Evolutionary conservation across 1,140 invertebrate genomes (phyloP), one percentile per base, ranked within the genome.

Genomic region (Calephelis nemesis): DNA sequence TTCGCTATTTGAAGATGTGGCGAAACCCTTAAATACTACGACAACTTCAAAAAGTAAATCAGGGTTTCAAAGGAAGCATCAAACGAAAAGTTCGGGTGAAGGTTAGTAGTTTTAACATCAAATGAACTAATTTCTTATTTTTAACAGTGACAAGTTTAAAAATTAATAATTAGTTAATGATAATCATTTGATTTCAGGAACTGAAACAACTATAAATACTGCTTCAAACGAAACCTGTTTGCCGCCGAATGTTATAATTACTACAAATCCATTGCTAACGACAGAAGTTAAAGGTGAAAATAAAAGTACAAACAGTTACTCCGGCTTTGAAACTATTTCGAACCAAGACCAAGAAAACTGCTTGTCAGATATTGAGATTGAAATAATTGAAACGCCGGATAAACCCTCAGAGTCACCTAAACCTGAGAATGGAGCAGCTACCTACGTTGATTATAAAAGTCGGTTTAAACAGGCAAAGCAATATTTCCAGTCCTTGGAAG

Each of bases 401-500:
- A 79, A 74, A 50, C 68, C 72, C n/a, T 76, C 10, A n/a, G 80
- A 84, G 72, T 69, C 73, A 40, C 67, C 77, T 19, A 74, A 79
- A 45, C 74, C 82, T 73, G 71, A 69, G 15, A 74, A 83, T 62
- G 68, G 62, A 13, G 82, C 82, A 13, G 82, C 82, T 71, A 72
- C 63, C 52, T 77, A 84, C 11, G 72, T 78, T 45, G 86, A 88
- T 64, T 93, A 92, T 66, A 93, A 91, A 75, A 84, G 85, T 71
- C 80, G 91, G 30, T 93, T 93, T 69, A 84, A 86, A 77, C 77
- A 81, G 68, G 90, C 92, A 30, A 92, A 88, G 68, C 71, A 90
- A 75, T 93, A 83, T 68, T 93, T 93, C 67, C 84, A 93, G 75
- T 91, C 88, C 1, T 69, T 92, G 42, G 91, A 92, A 79, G 90